Conservation (phyloP, 2,113 vertebrate genomes). For the Lagenorhynchus albirostris region DNA sequence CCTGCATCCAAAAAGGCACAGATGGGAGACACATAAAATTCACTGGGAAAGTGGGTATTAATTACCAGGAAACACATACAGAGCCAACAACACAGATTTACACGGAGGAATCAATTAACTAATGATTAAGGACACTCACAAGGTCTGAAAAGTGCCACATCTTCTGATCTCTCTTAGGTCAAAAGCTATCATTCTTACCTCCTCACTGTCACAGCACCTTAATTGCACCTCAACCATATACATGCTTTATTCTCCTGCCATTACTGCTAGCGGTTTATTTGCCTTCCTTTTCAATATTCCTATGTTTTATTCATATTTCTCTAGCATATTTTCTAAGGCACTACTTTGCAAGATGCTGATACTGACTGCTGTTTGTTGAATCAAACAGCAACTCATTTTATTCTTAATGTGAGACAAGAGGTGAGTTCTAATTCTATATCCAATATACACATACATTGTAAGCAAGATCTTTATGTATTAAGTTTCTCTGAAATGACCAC, state of each 20-base stretch:
- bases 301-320: background rate
- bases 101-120: background rate
- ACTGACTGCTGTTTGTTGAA: background rate
- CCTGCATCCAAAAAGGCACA: background rate
- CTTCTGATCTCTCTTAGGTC: background rate
- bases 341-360: background rate
- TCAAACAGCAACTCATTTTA: background rate
- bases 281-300: background rate
- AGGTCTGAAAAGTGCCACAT: background rate
- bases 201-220: background rate
- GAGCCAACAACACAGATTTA: background rate
- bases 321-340: background rate
- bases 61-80: background rate
- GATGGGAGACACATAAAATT: background rate
- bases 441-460: background rate
- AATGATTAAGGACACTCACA: background rate
- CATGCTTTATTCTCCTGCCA: background rate
- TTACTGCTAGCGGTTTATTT: background rate
- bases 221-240: background rate
- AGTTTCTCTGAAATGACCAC: background rate
- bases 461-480: background rate
- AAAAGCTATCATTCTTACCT: background rate
- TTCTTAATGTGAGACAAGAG: background rate
- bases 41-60: conserved; percentile 13
- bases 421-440: background rate